Conservation (phyloP, 2,113 vertebrate species). For the Paramisgurnus dabryanus region DNA sequence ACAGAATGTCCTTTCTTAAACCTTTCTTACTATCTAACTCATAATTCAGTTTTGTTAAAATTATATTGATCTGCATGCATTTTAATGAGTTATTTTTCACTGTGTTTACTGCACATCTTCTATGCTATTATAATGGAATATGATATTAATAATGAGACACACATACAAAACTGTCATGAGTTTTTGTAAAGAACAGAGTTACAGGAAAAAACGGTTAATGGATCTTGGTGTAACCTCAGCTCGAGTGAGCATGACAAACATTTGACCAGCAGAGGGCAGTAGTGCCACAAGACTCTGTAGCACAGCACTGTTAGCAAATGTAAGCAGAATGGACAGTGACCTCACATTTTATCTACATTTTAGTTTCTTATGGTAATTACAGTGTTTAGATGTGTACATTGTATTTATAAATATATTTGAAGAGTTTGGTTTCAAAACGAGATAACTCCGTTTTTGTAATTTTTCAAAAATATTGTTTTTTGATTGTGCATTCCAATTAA, state of each 20-base stretch:
- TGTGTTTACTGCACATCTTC: conserved; percentile 11
- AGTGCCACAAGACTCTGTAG: conserved; percentile 42
- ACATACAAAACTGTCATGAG: conserved; percentile 3
- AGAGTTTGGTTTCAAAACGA: too few relatives aligned
- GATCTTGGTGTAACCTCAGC: conserved; percentile 2
- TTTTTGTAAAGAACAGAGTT: neutral
- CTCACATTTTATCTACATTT: conserved; percentile 10
- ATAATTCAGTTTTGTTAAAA: conserved; percentile 15
- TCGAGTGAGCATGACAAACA: neutral
- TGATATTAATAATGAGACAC: conserved; percentile 8
- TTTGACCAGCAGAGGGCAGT: conserved; percentile 75
- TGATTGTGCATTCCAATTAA: too few relatives aligned
- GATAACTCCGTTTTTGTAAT: too few relatives aligned
- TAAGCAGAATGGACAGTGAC: conserved; percentile 13
- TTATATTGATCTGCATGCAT: conserved; percentile 11
- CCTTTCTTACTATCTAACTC: neutral
- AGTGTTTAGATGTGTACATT: neutral
- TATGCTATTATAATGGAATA: neutral
- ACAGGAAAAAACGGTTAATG: neutral
- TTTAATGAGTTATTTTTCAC: neutral
- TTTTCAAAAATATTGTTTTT: too few relatives aligned
- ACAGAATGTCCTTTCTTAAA: neutral
- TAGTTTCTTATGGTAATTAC: neutral
- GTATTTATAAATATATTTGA: neutral
- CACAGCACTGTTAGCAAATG: neutral